Evolutionary conservation across 1,140 invertebrate species (phyloP).

Genomic region (Druon quercuslanigerum): DNA sequence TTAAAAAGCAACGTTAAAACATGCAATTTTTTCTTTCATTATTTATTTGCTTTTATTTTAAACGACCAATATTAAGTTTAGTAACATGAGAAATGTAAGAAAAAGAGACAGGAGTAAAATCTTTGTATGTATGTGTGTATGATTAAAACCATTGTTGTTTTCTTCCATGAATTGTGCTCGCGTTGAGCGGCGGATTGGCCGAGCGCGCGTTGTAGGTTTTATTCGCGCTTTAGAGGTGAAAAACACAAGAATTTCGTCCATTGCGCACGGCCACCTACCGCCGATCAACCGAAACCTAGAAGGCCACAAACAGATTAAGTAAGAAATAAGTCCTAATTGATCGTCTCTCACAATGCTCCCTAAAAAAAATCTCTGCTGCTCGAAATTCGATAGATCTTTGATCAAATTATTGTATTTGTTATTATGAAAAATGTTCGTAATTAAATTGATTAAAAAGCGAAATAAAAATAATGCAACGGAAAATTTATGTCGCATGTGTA

Average conservation of each 20-base stretch:
- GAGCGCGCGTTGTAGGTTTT: conserved; percentile 46
- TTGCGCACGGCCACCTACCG: conserved; percentile 40
- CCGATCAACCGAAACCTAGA: background rate
- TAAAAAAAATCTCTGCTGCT: background rate
- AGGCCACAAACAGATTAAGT: background rate
- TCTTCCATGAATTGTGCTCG: conserved; percentile 49
- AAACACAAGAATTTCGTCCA: conserved; percentile 57
- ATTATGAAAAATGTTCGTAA: background rate
- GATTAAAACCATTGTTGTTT: conserved; percentile 51
- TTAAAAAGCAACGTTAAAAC: background rate
- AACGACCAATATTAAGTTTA: conserved; percentile 68
- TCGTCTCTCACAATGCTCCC: background rate
- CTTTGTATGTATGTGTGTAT: conserved; percentile 1
- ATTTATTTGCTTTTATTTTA: conserved; percentile 16
- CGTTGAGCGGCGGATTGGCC: conserved; percentile 39
- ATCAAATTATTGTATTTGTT: background rate
- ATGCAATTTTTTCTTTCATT: conserved; percentile 1
- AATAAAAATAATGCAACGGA: background rate
- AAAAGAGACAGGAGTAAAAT: conserved; percentile 39
- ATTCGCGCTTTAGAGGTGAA: conserved; percentile 38
- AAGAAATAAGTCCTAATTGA: too few relatives aligned
- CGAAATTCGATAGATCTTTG: background rate
- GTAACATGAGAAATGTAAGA: conserved; percentile 41
- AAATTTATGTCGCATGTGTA: background rate
- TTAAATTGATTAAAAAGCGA: background rate